Evolutionary conservation across 2,797 vertebrate species (phyloP).

Genomic region (Vireo griseus): DNA sequence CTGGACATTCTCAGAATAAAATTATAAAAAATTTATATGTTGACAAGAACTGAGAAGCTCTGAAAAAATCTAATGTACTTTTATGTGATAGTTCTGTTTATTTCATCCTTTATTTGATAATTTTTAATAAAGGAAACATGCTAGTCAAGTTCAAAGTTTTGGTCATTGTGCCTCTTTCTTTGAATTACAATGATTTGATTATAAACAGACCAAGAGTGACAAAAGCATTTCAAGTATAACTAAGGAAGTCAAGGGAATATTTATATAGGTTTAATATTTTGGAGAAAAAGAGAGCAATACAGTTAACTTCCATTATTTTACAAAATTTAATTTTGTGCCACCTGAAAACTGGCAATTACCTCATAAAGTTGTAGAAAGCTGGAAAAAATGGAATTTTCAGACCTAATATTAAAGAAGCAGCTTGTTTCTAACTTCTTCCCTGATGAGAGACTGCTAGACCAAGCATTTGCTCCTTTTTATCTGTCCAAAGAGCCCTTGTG

Average conservation of each 20-base stretch:
- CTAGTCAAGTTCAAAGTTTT: not conserved
- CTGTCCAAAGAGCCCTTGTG: not conserved
- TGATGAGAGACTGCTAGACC: not conserved
- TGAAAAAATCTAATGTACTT: not conserved
- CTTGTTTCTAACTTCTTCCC: not conserved
- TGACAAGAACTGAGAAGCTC: not conserved
- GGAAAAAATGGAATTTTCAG: not conserved
- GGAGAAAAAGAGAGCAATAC: not conserved
- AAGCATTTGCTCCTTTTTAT: not conserved
- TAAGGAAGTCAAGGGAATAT: not conserved
- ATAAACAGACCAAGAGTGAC: not conserved
- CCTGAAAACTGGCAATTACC: not conserved
- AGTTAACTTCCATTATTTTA: not conserved
- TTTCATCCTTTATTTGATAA: not conserved
- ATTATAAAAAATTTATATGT: not conserved
- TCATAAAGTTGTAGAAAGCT: not conserved
- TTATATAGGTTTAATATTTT: not conserved
- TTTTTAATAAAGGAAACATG: not conserved
- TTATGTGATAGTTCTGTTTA: not conserved
- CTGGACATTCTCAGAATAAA: not conserved
- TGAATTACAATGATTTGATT: not conserved
- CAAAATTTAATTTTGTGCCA: not conserved
- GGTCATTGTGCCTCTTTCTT: not conserved
- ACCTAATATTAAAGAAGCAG: not conserved
- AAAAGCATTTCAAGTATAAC: not conserved